Conservation (phyloP, 1,140 invertebrate species). For the Tribolium castaneum region DNA sequence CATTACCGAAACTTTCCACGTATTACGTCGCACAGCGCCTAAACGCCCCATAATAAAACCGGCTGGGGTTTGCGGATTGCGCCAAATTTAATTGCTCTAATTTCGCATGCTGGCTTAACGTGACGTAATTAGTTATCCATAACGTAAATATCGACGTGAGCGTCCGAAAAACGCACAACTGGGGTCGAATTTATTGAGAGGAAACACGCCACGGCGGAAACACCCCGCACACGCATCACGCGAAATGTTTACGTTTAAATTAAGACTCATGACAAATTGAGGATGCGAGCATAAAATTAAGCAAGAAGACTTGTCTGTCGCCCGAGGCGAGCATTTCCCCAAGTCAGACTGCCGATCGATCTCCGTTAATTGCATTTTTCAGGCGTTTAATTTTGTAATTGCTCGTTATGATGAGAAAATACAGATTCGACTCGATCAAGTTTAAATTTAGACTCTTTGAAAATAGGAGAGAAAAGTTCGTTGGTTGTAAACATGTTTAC, state of each 20-base stretch:
- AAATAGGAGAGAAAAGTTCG: background rate
- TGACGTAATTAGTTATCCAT: background rate
- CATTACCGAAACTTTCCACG: background rate
- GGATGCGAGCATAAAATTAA: slow-evolving; percentile 29
- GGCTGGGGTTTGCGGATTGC: background rate
- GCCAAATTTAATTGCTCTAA: slow-evolving; percentile 13
- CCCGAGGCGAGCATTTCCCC: background rate
- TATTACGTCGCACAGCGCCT: background rate
- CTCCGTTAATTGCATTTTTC: too few relatives aligned
- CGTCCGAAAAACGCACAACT: background rate
- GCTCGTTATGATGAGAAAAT: too few relatives aligned
- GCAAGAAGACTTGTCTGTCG: background rate
- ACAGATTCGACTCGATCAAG: background rate
- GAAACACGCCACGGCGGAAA: background rate
- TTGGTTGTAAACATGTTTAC: slow-evolving; percentile 14
- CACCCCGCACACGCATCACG: background rate
- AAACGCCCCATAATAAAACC: background rate
- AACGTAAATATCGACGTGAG: background rate
- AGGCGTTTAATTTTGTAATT: too few relatives aligned
- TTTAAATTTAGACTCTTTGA: background rate
- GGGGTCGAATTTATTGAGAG: slow-evolving; percentile 1
- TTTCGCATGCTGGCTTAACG: background rate
- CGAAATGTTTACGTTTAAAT: slow-evolving; percentile 31
- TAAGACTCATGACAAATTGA: slow-evolving; percentile 26
- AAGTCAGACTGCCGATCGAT: background rate